phyloP scores from a whole-genome alignment of 2,888 invertebrate species.

The Alsophila aescularia region DNA sequence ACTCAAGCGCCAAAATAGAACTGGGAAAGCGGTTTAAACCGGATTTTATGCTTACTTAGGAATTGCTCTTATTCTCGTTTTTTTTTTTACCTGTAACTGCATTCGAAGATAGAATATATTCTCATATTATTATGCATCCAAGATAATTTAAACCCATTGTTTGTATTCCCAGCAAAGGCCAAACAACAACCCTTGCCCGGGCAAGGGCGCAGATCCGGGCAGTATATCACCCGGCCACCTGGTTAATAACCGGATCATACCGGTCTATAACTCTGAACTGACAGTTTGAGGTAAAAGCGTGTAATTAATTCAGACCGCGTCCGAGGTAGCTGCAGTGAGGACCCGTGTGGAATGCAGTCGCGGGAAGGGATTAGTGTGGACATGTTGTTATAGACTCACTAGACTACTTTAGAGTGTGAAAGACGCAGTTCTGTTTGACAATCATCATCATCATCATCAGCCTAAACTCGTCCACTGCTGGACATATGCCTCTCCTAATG shows the following conservation, averaged over 20 bases:
- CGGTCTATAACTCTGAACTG: conserved; percentile 33
- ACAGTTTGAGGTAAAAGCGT: conserved; percentile 25
- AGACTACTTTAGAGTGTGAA: too few relatives aligned
- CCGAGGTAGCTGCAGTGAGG: conserved; percentile 25
- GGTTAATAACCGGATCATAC: conserved; percentile 39
- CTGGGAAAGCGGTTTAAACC: too few relatives aligned
- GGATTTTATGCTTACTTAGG: too few relatives aligned
- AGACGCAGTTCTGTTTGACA: too few relatives aligned
- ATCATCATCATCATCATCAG: too few relatives aligned
- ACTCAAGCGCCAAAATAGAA: too few relatives aligned
- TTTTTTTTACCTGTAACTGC: too few relatives aligned
- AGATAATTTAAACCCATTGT: background rate
- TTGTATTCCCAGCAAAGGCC: background rate
- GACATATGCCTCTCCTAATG: too few relatives aligned
- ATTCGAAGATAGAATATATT: too few relatives aligned
- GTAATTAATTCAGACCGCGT: conserved; percentile 33
- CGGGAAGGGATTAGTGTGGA: background rate
- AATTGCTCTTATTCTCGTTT: too few relatives aligned
- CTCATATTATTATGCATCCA: background rate
- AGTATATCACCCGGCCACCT: conserved; percentile 27
- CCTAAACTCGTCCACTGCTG: too few relatives aligned
- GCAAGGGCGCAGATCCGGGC: conserved; percentile 13
- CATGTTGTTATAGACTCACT: too few relatives aligned
- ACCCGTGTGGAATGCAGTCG: conserved; percentile 25
- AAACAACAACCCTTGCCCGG: conserved; percentile 2